These are phyloP conservation scores for Leptobrachium leishanense DNA, from an alignment of 2,113 vertebrate genomes.

Conservation along the genomic window DNA sequence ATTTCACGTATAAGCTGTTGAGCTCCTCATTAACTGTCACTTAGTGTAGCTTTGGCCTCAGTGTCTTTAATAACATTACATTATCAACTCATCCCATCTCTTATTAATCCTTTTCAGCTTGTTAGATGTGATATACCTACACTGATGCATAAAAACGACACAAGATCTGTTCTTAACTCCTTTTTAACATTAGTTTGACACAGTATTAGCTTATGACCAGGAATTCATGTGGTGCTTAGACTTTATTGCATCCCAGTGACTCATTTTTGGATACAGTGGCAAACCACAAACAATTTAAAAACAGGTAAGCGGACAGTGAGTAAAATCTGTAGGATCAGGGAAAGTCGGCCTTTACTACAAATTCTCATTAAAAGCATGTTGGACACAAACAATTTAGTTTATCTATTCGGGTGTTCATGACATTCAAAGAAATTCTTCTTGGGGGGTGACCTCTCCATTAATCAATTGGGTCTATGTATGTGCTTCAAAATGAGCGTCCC, in stretches of 20 bases:
- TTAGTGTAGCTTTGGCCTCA: neutral
- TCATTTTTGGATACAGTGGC: neutral
- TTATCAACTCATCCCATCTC: conserved; percentile 21
- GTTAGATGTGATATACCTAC: neutral
- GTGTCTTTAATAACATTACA: conserved; percentile 1
- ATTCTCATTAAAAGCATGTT: too few relatives aligned
- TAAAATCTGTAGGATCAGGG: too few relatives aligned
- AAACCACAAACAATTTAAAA: neutral
- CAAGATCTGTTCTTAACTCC: too few relatives aligned
- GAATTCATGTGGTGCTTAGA: neutral
- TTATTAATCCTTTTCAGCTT: conserved; percentile 11
- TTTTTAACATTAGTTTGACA: too few relatives aligned
- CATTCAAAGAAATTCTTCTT: too few relatives aligned
- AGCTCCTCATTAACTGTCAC: neutral
- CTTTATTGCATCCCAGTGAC: neutral
- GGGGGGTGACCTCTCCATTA: too few relatives aligned
- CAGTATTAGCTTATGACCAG: neutral
- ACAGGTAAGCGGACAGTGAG: conserved; percentile 2
- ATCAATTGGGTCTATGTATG: too few relatives aligned
- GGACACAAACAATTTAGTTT: too few relatives aligned
- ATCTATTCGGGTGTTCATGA: too few relatives aligned
- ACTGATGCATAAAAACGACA: neutral
- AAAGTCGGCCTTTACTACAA: too few relatives aligned
- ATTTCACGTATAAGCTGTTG: conserved; percentile 48
- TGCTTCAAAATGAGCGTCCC: too few relatives aligned